A percentile compares a stretch with the other conserved stretches of the same genome.
Evolutionary conservation across 2,888 invertebrate species (phyloP).

Genomic region (Steinernema carpocapsae): DNA sequence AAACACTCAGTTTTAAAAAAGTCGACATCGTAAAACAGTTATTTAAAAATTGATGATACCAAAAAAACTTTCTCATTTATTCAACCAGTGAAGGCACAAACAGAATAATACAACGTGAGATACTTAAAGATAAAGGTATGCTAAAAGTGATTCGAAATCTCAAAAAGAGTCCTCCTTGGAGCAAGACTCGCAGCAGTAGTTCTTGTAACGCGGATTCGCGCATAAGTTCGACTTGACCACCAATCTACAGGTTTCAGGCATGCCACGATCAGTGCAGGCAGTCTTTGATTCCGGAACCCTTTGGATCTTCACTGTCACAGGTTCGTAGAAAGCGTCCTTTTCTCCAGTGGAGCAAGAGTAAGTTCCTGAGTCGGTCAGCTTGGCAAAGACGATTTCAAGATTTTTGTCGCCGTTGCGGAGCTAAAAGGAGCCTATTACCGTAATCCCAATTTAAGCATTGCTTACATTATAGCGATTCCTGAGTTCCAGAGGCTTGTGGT

Average conservation of each 20-base stretch:
- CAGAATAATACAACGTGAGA: too few relatives aligned
- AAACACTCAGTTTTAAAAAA: too few relatives aligned
- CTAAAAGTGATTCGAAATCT: neutral
- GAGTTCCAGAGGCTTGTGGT: constrained; percentile 26
- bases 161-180: neutral
- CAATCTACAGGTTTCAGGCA: constrained; percentile 50
- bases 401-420: neutral
- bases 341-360: constrained; percentile 14
- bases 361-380: constrained; percentile 9
- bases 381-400: constrained; percentile 9
- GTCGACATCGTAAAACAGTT: too few relatives aligned
- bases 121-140: neutral
- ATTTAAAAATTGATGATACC: too few relatives aligned
- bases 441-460: neutral
- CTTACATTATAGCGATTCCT: constrained; percentile 14
- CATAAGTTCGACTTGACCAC: constrained; percentile 59
- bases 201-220: constrained; percentile 59
- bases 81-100: neutral
- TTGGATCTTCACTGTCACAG: neutral
- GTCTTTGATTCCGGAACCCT: neutral
- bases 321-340: neutral
- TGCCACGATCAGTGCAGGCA: constrained; percentile 51
- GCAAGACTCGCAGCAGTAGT: constrained; percentile 63
- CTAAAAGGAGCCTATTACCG: neutral
- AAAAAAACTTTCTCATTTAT: too few relatives aligned